Percentiles rank a stretch among this genome's conserved stretches.
phyloP scores from a whole-genome alignment of 2,888 invertebrate genomes.

The Nomada fabriciana region DNA sequence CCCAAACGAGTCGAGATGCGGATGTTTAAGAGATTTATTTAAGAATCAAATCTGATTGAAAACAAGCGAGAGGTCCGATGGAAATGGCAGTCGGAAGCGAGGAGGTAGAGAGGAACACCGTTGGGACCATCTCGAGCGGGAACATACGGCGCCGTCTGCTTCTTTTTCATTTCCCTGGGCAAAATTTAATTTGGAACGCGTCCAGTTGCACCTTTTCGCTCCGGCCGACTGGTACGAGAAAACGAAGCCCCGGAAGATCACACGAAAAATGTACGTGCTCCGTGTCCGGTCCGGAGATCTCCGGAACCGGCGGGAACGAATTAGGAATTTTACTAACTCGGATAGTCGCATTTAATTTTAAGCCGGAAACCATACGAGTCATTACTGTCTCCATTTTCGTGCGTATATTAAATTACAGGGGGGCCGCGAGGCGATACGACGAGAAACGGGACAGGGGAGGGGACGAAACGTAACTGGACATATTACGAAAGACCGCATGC shows the following conservation, averaged over 20 bases:
- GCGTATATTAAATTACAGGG: slow-evolving; percentile 83
- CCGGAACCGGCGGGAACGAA: slow-evolving; percentile 74
- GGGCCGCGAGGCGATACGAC: slow-evolving; percentile 66
- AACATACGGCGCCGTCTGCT: slow-evolving; percentile 64
- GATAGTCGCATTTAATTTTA: slow-evolving; percentile 84
- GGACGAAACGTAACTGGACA: slow-evolving; percentile 61
- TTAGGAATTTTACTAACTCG: slow-evolving; percentile 84
- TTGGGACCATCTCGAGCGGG: slow-evolving; percentile 13
- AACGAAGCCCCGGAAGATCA: slow-evolving; percentile 84
- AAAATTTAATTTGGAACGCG: slow-evolving; percentile 83
- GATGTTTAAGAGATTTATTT: slow-evolving; percentile 60
- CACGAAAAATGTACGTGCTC: slow-evolving; percentile 82
- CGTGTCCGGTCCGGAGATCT: slow-evolving; percentile 69
- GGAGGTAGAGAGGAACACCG: slow-evolving; percentile 7
- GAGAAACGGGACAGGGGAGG: slow-evolving; percentile 53
- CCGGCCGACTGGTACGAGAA: slow-evolving; percentile 76
- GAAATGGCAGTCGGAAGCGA: not conserved
- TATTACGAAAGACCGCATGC: slow-evolving; percentile 71
- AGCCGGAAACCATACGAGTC: slow-evolving; percentile 84
- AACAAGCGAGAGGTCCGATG: not conserved
- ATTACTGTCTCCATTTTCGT: slow-evolving; percentile 83
- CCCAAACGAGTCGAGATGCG: slow-evolving; percentile 31
- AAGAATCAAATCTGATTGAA: slow-evolving; percentile 42
- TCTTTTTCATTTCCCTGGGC: slow-evolving; percentile 72
- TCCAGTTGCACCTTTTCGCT: slow-evolving; percentile 79